Evolutionary conservation across 1,140 invertebrate genomes (phyloP).

Genomic region (Drosophila ananassae): DNA sequence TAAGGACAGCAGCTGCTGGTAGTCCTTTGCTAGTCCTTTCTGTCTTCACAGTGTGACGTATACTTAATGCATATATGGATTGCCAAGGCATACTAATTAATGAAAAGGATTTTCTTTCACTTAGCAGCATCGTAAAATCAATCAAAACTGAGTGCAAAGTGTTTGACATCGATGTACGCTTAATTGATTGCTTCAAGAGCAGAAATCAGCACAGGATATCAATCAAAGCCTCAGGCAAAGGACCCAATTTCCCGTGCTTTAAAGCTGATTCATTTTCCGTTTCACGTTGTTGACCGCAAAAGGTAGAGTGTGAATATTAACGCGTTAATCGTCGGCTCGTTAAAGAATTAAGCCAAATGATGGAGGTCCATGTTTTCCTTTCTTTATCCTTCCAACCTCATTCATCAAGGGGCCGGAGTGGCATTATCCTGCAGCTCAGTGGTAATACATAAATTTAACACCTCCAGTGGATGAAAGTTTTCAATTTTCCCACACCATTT

Average conservation of each 20-base stretch:
- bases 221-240: slow-evolving; percentile 26
- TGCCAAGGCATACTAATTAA: slow-evolving; percentile 52
- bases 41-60: background rate
- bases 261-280: slow-evolving; percentile 18
- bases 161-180: slow-evolving; percentile 51
- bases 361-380: slow-evolving; percentile 10
- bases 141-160: slow-evolving; percentile 64
- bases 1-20: slow-evolving; percentile 13
- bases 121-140: slow-evolving; percentile 50
- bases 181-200: slow-evolving; percentile 66
- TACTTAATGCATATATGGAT: slow-evolving; percentile 6
- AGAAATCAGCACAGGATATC: slow-evolving; percentile 27
- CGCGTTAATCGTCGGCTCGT: slow-evolving; percentile 21
- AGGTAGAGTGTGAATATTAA: slow-evolving; percentile 22
- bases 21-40: background rate
- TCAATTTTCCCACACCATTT: slow-evolving; percentile 23
- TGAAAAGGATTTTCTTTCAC: slow-evolving; percentile 10
- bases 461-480: slow-evolving; percentile 19
- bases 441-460: slow-evolving; percentile 36
- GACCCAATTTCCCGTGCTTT: slow-evolving; percentile 8
- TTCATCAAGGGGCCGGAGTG: slow-evolving; percentile 10
- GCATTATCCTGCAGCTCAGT: slow-evolving; percentile 19
- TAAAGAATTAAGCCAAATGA: slow-evolving; percentile 19
- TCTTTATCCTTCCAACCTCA: background rate
- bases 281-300: slow-evolving; percentile 16